Evolutionary conservation across 2,888 invertebrate genomes (phyloP).

Genomic region (Siphlonurus alternatus): DNA sequence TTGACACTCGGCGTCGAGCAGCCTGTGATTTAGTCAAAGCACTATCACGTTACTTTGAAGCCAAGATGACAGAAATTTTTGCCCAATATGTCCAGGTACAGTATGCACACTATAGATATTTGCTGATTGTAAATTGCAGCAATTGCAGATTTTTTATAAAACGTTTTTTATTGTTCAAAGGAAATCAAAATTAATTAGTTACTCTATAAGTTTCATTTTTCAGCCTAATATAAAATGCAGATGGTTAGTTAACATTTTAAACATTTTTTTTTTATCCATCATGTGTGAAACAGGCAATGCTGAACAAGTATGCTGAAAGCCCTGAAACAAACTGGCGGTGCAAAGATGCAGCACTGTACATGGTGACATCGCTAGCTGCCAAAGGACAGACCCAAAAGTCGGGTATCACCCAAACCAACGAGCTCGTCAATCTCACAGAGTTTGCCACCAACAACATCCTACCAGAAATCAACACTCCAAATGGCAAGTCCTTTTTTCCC

Average conservation of each 20-base stretch:
- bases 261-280: no score
- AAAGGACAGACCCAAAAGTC: constrained; percentile 77
- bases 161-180: not conserved
- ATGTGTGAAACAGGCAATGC: constrained; percentile 43
- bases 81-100: constrained; percentile 73
- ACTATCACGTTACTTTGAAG: constrained; percentile 73
- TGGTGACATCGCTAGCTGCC: constrained; percentile 87
- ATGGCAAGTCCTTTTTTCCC: constrained; percentile 33
- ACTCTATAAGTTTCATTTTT: not conserved
- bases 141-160: not conserved
- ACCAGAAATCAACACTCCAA: constrained; percentile 60
- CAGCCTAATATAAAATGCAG: not conserved
- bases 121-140: constrained; percentile 5
- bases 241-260: no score
- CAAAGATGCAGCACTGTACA: constrained; percentile 90
- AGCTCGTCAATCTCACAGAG: constrained; percentile 73
- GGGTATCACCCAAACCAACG: constrained; percentile 81
- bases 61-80: constrained; percentile 72
- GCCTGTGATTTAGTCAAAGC: constrained; percentile 95
- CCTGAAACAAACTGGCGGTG: constrained; percentile 73
- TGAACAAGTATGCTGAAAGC: constrained; percentile 57
- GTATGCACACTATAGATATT: constrained; percentile 13
- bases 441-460: constrained; percentile 79
- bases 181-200: not conserved
- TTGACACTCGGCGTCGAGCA: constrained; percentile 87